Conservation (phyloP, 92 coral and sea anemone species). For the Epizoanthus scotinus region DNA sequence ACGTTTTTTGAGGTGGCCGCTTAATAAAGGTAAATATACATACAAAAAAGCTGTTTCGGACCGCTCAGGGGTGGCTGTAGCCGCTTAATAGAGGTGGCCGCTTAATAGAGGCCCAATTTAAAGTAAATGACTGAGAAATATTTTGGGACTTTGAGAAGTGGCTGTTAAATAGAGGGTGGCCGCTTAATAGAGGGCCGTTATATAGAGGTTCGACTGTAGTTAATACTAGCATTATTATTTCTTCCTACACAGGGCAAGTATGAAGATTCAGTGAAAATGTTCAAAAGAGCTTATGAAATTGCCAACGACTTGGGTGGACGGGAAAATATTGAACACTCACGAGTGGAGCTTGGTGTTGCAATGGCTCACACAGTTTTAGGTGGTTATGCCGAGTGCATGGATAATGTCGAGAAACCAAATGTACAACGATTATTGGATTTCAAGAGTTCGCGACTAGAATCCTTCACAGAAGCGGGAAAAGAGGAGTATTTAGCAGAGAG, state of each 20-base stretch:
- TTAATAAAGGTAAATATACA: too few species aligned
- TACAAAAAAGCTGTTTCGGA: too few species aligned
- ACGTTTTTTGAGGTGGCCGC: too few species aligned
- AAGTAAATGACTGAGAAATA: too few species aligned
- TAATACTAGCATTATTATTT: not conserved
- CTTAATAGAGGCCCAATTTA: too few species aligned
- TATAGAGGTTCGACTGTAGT: too few species aligned
- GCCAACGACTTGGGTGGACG: slow-evolving; percentile 81
- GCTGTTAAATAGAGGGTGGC: too few species aligned
- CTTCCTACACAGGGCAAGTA: slow-evolving; percentile 78
- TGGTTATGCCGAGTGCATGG: slow-evolving; percentile 85
- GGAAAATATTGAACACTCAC: slow-evolving; percentile 71
- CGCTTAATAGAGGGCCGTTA: too few species aligned
- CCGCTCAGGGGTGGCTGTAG: too few species aligned
- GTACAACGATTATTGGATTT: slow-evolving; percentile 79
- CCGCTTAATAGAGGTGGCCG: too few species aligned
- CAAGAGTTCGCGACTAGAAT: slow-evolving; percentile 82
- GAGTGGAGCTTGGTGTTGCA: slow-evolving; percentile 91
- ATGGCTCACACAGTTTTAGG: slow-evolving; percentile 77
- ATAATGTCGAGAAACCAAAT: slow-evolving; percentile 66
- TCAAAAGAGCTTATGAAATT: slow-evolving; percentile 91
- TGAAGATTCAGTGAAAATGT: slow-evolving; percentile 83
- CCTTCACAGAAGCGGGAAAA: slow-evolving; percentile 65
- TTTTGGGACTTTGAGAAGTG: too few species aligned
- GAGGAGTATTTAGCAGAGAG: slow-evolving; percentile 22